Percentiles rank a stretch among this genome's conserved stretches.
phyloP scores from a whole-genome alignment of 1,140 invertebrate genomes.

The Oppia nitens region DNA sequence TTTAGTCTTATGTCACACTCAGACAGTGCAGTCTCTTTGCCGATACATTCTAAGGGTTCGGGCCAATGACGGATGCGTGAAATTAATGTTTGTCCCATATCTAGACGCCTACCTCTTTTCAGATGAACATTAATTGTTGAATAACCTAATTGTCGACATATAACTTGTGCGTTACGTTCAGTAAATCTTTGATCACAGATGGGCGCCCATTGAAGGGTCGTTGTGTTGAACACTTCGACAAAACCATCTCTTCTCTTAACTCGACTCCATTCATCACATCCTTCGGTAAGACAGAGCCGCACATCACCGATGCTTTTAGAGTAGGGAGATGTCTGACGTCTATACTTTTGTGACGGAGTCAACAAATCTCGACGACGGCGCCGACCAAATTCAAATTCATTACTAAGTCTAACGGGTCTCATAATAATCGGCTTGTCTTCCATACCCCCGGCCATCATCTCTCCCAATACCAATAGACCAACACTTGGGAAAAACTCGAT shows the following conservation, averaged over 20 bases:
- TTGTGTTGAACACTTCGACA: constrained; percentile 83
- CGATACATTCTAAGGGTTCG: constrained; percentile 63
- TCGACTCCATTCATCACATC: constrained; percentile 23
- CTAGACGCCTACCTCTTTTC: constrained; percentile 54
- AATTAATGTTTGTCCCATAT: constrained; percentile 68
- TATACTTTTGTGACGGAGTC: neutral
- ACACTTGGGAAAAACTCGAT: constrained; percentile 87
- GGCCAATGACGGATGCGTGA: constrained; percentile 82
- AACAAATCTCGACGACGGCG: neutral
- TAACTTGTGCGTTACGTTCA: constrained; percentile 80
- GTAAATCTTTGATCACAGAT: constrained; percentile 90
- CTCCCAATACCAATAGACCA: constrained; percentile 85
- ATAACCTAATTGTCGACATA: constrained; percentile 81
- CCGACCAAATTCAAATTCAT: neutral
- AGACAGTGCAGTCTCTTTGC: constrained; percentile 62
- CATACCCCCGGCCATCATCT: constrained; percentile 63
- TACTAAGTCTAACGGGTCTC: constrained; percentile 40
- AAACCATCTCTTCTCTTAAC: constrained; percentile 41
- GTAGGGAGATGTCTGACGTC: neutral
- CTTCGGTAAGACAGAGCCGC: constrained; percentile 26
- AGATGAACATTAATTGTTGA: constrained; percentile 74
- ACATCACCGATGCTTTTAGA: constrained; percentile 17
- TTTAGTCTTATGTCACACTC: constrained; percentile 76
- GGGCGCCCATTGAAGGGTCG: constrained; percentile 87
- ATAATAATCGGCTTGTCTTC: constrained; percentile 62